Evolutionary conservation across 1,140 invertebrate species (phyloP).

Genomic region (Prorops nasuta): DNA sequence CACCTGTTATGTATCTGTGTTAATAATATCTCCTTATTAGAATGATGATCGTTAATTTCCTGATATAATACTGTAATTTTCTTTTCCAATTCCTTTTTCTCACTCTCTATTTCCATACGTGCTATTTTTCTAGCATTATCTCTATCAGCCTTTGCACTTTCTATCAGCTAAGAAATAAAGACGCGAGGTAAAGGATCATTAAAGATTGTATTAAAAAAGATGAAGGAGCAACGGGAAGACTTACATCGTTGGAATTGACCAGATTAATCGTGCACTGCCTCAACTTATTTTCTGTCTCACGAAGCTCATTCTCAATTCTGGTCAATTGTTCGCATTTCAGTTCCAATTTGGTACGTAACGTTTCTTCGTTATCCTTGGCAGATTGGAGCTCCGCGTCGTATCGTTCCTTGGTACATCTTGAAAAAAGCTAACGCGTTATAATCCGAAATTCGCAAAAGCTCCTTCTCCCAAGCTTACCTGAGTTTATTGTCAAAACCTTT

Average conservation of each 20-base stretch:
- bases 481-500: constrained; percentile 62
- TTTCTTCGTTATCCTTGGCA: constrained; percentile 57
- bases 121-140: constrained; percentile 55
- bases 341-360: constrained; percentile 58
- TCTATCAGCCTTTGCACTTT: constrained; percentile 54
- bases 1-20: constrained; percentile 49
- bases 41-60: constrained; percentile 40
- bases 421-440: constrained; percentile 10
- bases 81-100: constrained; percentile 44
- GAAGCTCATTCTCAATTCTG: constrained; percentile 50
- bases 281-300: constrained; percentile 50
- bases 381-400: constrained; percentile 69
- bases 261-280: constrained; percentile 46
- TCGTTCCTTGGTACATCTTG: constrained; percentile 71
- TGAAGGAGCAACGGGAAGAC: neutral
- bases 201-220: too few species aligned
- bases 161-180: constrained; percentile 44
- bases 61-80: constrained; percentile 43
- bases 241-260: constrained; percentile 57
- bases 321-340: constrained; percentile 61
- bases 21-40: constrained; percentile 39
- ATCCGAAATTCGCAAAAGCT: constrained; percentile 2
- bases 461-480: constrained; percentile 39
- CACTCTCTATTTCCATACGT: constrained; percentile 53
- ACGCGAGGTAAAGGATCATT: too few species aligned